Evolutionary conservation across 1,140 invertebrate species (phyloP).

Genomic region (Druon quercuslanigerum): DNA sequence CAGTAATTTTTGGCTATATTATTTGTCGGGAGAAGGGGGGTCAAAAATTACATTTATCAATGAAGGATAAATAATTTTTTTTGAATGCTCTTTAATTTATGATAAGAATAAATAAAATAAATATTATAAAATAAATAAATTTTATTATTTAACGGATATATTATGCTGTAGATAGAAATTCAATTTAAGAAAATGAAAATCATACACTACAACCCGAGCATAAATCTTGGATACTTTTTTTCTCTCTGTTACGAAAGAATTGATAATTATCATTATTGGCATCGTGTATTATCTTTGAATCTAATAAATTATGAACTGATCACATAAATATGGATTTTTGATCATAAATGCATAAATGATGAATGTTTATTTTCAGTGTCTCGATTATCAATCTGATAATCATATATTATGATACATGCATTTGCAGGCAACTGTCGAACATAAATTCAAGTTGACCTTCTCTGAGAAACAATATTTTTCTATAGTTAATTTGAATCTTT

Average conservation of each 20-base stretch:
- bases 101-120: too few relatives aligned
- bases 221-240: slow-evolving; percentile 16
- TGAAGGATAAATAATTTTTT: too few relatives aligned
- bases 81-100: too few relatives aligned
- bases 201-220: background rate
- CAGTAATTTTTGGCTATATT: too few relatives aligned
- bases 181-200: background rate
- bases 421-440: background rate
- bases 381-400: slow-evolving; percentile 7
- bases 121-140: too few relatives aligned
- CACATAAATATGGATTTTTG: background rate
- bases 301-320: slow-evolving; percentile 14
- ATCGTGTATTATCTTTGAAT: too few relatives aligned
- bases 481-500: too few relatives aligned
- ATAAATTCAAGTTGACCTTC: background rate
- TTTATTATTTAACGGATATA: too few relatives aligned
- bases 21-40: too few relatives aligned
- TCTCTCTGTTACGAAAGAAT: slow-evolving; percentile 4
- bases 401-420: background rate
- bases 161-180: too few relatives aligned
- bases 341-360: background rate
- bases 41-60: too few relatives aligned
- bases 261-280: background rate
- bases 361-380: slow-evolving; percentile 2
- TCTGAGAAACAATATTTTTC: background rate